A percentile compares a stretch with the other conserved stretches of the same genome.
Conservation (phyloP, 1,140 invertebrate species). For the Hormaphis cornu region DNA sequence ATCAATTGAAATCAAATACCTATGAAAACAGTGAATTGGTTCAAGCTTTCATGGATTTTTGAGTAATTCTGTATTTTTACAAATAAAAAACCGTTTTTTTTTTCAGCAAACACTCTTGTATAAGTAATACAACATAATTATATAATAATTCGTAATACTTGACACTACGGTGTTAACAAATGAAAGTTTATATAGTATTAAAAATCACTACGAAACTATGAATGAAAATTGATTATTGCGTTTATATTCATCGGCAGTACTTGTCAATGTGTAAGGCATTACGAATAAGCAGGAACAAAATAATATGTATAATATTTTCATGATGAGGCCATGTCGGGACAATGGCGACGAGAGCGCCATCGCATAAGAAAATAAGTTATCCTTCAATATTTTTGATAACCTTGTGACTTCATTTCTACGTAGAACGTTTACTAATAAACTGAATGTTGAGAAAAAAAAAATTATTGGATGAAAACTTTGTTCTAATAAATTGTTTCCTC, state of each 20-base stretch:
- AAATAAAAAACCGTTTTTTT: too few relatives aligned
- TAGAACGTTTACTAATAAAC: neutral
- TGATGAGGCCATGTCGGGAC: neutral
- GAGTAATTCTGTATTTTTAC: too few relatives aligned
- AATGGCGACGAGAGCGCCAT: neutral
- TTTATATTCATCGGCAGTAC: neutral
- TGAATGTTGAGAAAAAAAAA: neutral
- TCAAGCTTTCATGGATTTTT: too few relatives aligned
- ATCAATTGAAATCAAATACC: too few relatives aligned
- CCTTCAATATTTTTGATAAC: constrained; percentile 16
- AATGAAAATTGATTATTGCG: too few relatives aligned
- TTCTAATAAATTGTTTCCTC: neutral
- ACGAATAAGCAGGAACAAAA: neutral
- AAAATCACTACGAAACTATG: too few relatives aligned
- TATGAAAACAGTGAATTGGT: too few relatives aligned
- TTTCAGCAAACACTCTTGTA: too few relatives aligned
- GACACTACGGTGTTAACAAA: too few relatives aligned
- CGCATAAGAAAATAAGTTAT: constrained; percentile 8
- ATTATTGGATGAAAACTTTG: neutral
- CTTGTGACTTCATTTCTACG: neutral
- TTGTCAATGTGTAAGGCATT: neutral
- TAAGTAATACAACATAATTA: too few relatives aligned
- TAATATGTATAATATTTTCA: neutral
- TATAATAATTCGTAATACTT: too few relatives aligned
- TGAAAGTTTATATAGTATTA: too few relatives aligned